Base-by-base conservation (phyloP, 2,888 invertebrate genomes). In the Anaspis maculata region DNA sequence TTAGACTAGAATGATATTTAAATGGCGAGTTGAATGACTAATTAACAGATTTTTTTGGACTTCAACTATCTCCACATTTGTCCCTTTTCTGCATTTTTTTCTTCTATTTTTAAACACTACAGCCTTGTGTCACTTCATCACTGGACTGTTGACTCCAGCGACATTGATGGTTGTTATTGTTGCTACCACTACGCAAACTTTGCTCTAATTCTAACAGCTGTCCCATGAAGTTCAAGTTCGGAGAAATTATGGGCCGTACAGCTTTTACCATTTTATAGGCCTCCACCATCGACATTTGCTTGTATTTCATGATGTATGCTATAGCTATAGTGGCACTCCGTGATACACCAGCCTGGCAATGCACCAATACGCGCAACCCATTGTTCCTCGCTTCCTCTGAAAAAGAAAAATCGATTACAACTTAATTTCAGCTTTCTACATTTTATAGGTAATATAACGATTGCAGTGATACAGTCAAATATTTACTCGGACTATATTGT, bases 341-440 rank as follows among this genome's bases (percentile, higher is more conserved):
- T 33, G 92, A 94, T 29, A 95, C 87, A 30, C 95, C 95, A 30
- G 92, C 94, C 58, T 94, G 94, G 65, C 95, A 95, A 67, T 95
- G 95, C 39, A 95, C 82, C 57, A 95, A 72, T 23, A 94, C 88
- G 54, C 81, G 77, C 57, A 69, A 76, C 53, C 70, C 83, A 34
- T 61, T 75, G 68, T 73, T 79, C 66, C 79, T 70, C 26, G 80
- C 82, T 61, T 79, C 77, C 61, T 83, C 83, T 83, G 74, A 11
- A 75, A 74, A 39, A 54, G 45, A 46, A 52, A 50, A 49, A 42
- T 32, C n/a, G 15, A 31, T n/a, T 30, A 30, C 21, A 30, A n/a
- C 11, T 19, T 9, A 19, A 19, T 6, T 19, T 19, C 19, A 9
- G 19, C 9, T 25, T 12, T 9, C 25, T 9, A 25, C 25, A 12